phyloP scores from a whole-genome alignment of 2,113 vertebrate species.

The Suricata suricatta region DNA sequence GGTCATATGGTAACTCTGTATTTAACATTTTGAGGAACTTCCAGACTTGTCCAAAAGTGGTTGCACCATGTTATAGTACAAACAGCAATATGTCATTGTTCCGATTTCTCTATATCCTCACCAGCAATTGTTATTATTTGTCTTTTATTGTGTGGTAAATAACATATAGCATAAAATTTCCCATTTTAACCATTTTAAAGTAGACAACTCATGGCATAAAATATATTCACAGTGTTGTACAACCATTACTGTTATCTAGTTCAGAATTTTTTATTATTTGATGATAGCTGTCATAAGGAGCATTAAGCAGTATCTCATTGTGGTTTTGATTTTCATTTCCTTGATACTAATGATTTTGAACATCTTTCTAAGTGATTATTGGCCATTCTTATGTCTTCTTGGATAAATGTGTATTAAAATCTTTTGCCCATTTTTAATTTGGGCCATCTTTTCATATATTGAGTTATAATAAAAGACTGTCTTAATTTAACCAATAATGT shows the following conservation, averaged over 20 bases:
- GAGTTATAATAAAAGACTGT: background rate
- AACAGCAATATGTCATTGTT: background rate
- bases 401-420: background rate
- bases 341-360: background rate
- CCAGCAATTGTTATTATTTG: background rate
- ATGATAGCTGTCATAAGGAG: background rate
- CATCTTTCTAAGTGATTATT: background rate
- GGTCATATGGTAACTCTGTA: background rate
- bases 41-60: background rate
- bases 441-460: background rate
- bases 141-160: background rate
- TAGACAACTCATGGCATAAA: background rate
- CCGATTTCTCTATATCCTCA: background rate
- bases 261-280: slow-evolving; percentile 3
- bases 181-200: background rate
- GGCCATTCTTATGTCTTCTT: background rate
- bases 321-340: background rate
- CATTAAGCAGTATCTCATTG: background rate
- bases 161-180: background rate
- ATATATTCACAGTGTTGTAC: background rate
- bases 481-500: background rate
- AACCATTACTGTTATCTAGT: background rate
- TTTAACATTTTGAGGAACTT: background rate
- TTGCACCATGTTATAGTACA: background rate
- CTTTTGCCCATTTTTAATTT: background rate